Base-by-base conservation (phyloP, 92 coral and sea anemone genomes). In the Zoanthus sociatus region DNA sequence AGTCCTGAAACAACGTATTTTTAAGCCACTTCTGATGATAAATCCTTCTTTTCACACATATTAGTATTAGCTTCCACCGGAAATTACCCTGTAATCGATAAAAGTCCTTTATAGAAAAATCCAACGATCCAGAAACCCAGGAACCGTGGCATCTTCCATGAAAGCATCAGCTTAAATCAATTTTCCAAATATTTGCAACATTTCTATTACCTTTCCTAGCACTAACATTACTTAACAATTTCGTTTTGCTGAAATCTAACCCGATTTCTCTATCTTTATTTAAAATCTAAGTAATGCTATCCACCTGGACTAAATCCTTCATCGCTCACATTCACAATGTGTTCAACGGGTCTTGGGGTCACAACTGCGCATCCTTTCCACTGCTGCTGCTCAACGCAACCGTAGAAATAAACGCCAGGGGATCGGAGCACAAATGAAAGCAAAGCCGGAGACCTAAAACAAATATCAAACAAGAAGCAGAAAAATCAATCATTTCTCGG, bases 391-490 rank as follows among this genome's bases (percentile, higher is more conserved):
- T 66, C 46, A 15, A 20, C 74, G 13, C 75, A 81, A 58, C 85
- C 85, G 12, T 66, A 64, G 85, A 81, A 81, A 42, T 81, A 81
- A 10, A 81, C 75, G 46, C 85, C 85, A 11, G 85, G 85, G 14
- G 76, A 17, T 21, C 54, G 74, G 46, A 81, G 66, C 30, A 48
- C 18, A 10, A 81, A 81, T 4, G 85, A 81, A 31, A 66, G 75
- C 53, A 81, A 46, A 1, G 18, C 37, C 17, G 85, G 63, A 20
- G 74, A 66, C 5, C 85, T 81, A 21, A 67, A 66, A 46, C 21
- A 11, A 68, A 20, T 16, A 7, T 63, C 8, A 63, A 63, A 63
- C 2, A 63, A 5, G 69, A 5, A 63, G 8, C 69, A 17, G 31
- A 4, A 5, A 63, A 7, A 1, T 17, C 0, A 8, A 0, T 5